These are phyloP conservation scores for Ochropleura plecta DNA, from an alignment of 2,888 invertebrate species.

Conservation along the genomic window DNA sequence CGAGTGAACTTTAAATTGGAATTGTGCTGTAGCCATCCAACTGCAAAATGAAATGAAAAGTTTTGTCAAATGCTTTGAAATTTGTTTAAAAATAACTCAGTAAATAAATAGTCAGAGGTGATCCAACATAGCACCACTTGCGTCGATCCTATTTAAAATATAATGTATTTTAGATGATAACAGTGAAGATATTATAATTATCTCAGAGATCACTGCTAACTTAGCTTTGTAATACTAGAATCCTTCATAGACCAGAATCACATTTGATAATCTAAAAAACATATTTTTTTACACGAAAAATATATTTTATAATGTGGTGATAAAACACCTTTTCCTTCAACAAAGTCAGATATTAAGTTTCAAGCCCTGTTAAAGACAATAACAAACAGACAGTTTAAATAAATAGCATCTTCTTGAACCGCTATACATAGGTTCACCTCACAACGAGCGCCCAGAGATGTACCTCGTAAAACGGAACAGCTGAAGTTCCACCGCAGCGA, in stretches of 20 bases:
- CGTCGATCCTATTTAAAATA: no score
- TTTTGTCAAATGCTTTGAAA: neutral
- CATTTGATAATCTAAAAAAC: no score
- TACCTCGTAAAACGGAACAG: constrained; percentile 42
- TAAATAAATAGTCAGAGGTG: neutral
- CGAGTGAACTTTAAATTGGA: neutral
- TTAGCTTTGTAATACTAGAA: no score
- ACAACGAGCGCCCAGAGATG: constrained; percentile 44
- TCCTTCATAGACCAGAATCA: no score
- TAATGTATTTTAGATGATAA: neutral
- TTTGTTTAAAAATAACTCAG: neutral
- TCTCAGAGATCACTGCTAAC: no score
- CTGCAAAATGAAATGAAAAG: neutral
- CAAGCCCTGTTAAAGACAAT: constrained; percentile 2
- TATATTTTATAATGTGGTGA: no score
- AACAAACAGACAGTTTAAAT: constrained; percentile 21
- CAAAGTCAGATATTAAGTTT: neutral
- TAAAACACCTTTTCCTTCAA: neutral
- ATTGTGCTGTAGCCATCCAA: no score
- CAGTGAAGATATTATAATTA: neutral
- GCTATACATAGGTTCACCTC: constrained; percentile 19
- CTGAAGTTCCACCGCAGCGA: constrained; percentile 50
- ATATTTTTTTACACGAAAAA: no score
- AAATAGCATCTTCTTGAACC: constrained; percentile 22
- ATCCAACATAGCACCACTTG: no score